phyloP scores from a whole-genome alignment of 2,888 invertebrate genomes.

The Mythimna ferrago region DNA sequence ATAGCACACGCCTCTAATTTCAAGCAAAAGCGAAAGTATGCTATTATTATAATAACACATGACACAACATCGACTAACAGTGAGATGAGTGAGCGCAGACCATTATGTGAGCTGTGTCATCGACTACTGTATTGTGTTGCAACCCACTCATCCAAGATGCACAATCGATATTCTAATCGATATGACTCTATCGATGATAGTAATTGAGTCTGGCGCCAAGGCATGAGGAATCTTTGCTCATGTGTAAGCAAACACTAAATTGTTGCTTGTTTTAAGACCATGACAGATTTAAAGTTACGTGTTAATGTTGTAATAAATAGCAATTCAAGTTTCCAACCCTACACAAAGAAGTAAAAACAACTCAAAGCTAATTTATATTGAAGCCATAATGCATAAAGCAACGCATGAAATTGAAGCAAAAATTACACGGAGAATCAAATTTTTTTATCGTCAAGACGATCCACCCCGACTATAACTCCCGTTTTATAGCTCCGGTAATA shows the following conservation, averaged over 20 bases:
- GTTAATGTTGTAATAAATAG: slow-evolving; percentile 20
- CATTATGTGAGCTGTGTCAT: slow-evolving; percentile 56
- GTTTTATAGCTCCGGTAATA: slow-evolving; percentile 72
- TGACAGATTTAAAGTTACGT: slow-evolving; percentile 19
- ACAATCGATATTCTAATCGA: slow-evolving; percentile 59
- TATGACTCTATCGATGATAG: slow-evolving; percentile 43
- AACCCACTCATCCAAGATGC: slow-evolving; percentile 49
- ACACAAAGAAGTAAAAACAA: slow-evolving; percentile 24
- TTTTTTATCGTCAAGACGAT: slow-evolving; percentile 72
- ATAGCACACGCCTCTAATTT: slow-evolving; percentile 47
- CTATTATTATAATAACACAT: slow-evolving; percentile 67
- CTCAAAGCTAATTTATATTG: slow-evolving; percentile 53
- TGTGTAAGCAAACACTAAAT: slow-evolving; percentile 34
- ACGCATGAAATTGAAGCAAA: slow-evolving; percentile 72
- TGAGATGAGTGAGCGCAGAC: slow-evolving; percentile 66
- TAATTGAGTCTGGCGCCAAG: slow-evolving; percentile 45
- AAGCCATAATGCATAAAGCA: slow-evolving; percentile 65
- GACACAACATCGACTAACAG: slow-evolving; percentile 68
- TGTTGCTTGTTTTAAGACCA: neutral
- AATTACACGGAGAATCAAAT: slow-evolving; percentile 72
- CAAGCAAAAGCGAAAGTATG: slow-evolving; percentile 60
- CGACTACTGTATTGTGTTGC: slow-evolving; percentile 60
- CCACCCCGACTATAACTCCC: slow-evolving; percentile 68
- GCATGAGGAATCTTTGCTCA: slow-evolving; percentile 29
- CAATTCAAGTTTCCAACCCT: neutral